A percentile compares a stretch with the other conserved stretches of the same genome.
phyloP scores from a whole-genome alignment of 2,888 invertebrate species.

The Apamea sordens region DNA sequence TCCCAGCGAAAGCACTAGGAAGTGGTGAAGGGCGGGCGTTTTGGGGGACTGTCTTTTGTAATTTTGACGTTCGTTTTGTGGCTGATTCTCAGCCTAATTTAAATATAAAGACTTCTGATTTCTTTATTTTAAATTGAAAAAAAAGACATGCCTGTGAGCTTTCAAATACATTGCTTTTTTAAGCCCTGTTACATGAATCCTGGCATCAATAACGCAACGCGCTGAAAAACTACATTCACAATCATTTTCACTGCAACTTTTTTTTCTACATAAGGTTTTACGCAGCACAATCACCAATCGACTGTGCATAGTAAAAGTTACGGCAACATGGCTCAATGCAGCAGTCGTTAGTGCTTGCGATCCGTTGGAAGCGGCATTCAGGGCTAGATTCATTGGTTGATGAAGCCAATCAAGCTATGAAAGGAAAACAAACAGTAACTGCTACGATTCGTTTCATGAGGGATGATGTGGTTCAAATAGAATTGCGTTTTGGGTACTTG shows the following conservation, averaged over 20 bases:
- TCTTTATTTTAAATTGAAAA: too few species aligned
- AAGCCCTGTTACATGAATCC: neutral
- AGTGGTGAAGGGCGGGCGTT: too few species aligned
- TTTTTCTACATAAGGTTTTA: slow-evolving; percentile 8
- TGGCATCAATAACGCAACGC: neutral
- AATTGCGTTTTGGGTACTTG: neutral
- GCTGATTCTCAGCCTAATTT: too few species aligned
- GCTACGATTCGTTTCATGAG: neutral
- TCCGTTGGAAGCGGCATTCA: slow-evolving; percentile 19
- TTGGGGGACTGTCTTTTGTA: too few species aligned
- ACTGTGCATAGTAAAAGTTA: slow-evolving; percentile 10
- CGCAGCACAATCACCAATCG: neutral
- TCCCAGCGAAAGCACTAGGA: too few species aligned
- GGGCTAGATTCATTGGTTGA: slow-evolving; percentile 14
- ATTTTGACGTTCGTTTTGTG: too few species aligned
- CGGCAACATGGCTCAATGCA: slow-evolving; percentile 34
- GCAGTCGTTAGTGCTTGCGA: slow-evolving; percentile 39
- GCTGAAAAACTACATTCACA: neutral
- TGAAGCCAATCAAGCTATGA: slow-evolving; percentile 40
- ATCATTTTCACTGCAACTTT: neutral
- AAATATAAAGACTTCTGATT: too few species aligned
- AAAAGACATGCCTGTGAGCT: too few species aligned
- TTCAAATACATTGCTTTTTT: neutral
- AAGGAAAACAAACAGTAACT: slow-evolving; percentile 29
- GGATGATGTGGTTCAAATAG: neutral